These are phyloP conservation scores for Argopecten irradians DNA, from an alignment of 1,140 invertebrate genomes.

Conservation along the genomic window DNA sequence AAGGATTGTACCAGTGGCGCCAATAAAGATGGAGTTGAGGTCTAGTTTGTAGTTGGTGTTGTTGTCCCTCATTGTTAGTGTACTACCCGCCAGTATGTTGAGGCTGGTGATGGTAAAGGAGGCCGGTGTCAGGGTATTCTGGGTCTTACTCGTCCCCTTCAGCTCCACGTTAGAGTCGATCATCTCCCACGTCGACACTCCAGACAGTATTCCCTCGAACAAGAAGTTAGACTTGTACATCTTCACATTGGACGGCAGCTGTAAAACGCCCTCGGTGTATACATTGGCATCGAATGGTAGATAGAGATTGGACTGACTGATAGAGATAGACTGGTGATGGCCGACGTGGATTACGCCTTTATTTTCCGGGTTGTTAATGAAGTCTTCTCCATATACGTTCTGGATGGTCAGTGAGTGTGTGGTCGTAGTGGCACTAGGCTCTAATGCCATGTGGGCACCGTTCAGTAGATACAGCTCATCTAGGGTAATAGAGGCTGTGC, in stretches of 20 bases:
- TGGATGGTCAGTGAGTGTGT: slow-evolving; percentile 47
- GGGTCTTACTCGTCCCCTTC: slow-evolving; percentile 41
- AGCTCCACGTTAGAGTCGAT: slow-evolving; percentile 50
- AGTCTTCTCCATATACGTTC: slow-evolving; percentile 52
- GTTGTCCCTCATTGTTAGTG: slow-evolving; percentile 48
- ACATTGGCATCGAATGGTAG: slow-evolving; percentile 59
- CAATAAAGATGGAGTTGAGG: slow-evolving; percentile 47
- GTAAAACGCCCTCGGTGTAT: slow-evolving; percentile 56
- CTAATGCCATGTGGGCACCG: slow-evolving; percentile 66
- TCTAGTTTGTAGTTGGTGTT: slow-evolving; percentile 50
- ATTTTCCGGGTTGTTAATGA: slow-evolving; percentile 48
- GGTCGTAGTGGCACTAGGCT: slow-evolving; percentile 49
- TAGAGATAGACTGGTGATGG: slow-evolving; percentile 52
- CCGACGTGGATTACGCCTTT: slow-evolving; percentile 66
- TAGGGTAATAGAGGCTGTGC: slow-evolving; percentile 47
- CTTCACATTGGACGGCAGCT: slow-evolving; percentile 59
- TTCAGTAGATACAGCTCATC: slow-evolving; percentile 61
- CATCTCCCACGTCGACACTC: slow-evolving; percentile 57
- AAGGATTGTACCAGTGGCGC: slow-evolving; percentile 47
- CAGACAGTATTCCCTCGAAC: slow-evolving; percentile 60
- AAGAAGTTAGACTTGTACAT: slow-evolving; percentile 55
- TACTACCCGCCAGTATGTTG: slow-evolving; percentile 48
- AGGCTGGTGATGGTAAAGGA: slow-evolving; percentile 47
- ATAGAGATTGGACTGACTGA: slow-evolving; percentile 54
- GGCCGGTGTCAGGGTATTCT: slow-evolving; percentile 10